Base-by-base conservation (phyloP, 2,888 invertebrate species). In the Epinotia demarniana region DNA sequence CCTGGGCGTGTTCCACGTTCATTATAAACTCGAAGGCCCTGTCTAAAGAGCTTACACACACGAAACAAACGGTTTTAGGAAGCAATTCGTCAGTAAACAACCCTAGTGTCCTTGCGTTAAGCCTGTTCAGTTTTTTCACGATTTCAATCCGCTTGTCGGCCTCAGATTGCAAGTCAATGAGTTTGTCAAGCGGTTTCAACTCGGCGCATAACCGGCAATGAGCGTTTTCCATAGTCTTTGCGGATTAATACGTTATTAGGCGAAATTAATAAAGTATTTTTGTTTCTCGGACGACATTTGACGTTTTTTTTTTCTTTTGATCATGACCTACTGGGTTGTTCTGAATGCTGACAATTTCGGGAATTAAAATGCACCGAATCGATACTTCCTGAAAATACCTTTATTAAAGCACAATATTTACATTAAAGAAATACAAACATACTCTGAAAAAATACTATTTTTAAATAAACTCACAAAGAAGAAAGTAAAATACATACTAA, bases 151-250 rank as follows among this genome's bases (percentile, higher is more conserved):
- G 66, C 33, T 68, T 73, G 8, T 69, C 76, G 8, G 19, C 53
- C 23, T 77, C 77, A n/a, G 77, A 57, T 33, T 73, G 53, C 46
- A 77, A 64, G 70, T 75, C 49, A 16, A 77, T 57, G 61, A 74
- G 77, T 63, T 77, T 77, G 12, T 49, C 53, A 27, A 43, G 62
- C 16, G 81, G 76, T 76, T 77, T 80, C 63, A 75, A 79, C 80
- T 89, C 87, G 49, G 90, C 91, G 82, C 92, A 92, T 69, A 92
- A 83, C 60, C 91, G 87, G 77, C 92, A 92, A 58, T 77, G 43
- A 55, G 67, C 55, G 55, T 62, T 75, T 72, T 75, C 75, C 67
- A 67, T 67, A 55, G 55, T 75, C 55, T 62, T 46, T 46, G 16
- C 27, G 27, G 66, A 46, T 62, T n/a, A 46, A 61, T 53, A 19